Base-by-base conservation (phyloP, 1,140 invertebrate species). In the Drosophila fuyamai region DNA sequence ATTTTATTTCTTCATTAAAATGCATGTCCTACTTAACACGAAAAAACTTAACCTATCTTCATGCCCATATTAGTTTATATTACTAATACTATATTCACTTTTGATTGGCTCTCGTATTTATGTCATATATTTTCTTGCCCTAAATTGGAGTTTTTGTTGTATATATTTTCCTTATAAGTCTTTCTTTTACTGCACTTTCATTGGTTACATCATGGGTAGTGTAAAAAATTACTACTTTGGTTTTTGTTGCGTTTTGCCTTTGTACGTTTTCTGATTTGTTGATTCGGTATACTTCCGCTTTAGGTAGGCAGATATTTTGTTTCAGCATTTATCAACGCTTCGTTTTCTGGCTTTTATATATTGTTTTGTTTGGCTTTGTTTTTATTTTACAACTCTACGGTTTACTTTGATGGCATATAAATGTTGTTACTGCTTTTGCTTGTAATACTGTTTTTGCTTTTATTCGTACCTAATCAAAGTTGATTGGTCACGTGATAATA, bases 401-500 rank as follows among this genome's bases (percentile, higher is more conserved):
- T 2, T 10, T 36, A 41, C 18, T 53, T 56, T 61, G 36, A 18
- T 40, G 14, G 9, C 16, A 23, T 54, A 47, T 75, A 32, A 44
- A 51, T 44, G 65, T 55, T 50, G 65, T 55, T 50, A 27, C 27
- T 63, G 63, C 60, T 7, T 29, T 60, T 8, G 35, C 46, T 41
- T 77, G 78, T 46, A 61, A 59, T 50, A 41, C n/a, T 23, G 29
- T 13, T 12, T 40, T 36, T 65, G 23, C 23, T 23, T 23, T 23
- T 23, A 48, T 32, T 61, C 61, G 53, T 67, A 76, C 61, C 74
- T 86, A 79, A 86, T 83, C 83, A 70, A 73, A 86, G 67, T 83
- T 88, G 88, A 86, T 88, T 86, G 84, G 79, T 62, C 84, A n/a
- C 82, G 63, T 83, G 83, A 86, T 86, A 86, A 83, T 83, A 53